Conservation (phyloP, 2,113 vertebrate genomes). For the Junco hyemalis region DNA sequence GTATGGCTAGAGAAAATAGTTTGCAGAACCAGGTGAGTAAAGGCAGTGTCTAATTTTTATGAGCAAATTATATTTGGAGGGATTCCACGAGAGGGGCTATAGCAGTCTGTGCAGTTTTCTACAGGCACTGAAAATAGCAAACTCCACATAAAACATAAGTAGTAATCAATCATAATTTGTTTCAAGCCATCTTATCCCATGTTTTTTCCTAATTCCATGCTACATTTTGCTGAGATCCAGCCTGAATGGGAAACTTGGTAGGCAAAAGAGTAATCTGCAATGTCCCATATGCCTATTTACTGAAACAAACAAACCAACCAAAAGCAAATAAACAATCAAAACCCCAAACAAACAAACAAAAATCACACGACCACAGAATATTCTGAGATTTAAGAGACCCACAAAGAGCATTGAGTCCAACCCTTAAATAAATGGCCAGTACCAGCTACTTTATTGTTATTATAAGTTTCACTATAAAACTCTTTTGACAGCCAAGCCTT, state of each 20-base stretch:
- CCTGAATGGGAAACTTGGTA: background rate
- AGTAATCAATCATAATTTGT: background rate
- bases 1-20: background rate
- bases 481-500: background rate
- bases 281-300: background rate
- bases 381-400: background rate
- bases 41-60: background rate
- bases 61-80: background rate
- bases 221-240: background rate
- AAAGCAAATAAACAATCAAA: background rate
- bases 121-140: background rate
- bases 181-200: background rate
- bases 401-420: accelerated
- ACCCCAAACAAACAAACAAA: background rate
- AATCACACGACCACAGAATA: background rate
- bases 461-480: background rate
- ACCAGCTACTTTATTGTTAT: background rate
- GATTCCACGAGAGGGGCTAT: background rate
- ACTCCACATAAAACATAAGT: background rate
- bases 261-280: background rate
- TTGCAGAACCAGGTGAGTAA: background rate
- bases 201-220: background rate
- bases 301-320: too few species aligned
- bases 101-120: background rate
- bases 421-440: accelerated